phyloP scores from a whole-genome alignment of 2,113 vertebrate genomes.

The Phalacrocorax brasilianus region DNA sequence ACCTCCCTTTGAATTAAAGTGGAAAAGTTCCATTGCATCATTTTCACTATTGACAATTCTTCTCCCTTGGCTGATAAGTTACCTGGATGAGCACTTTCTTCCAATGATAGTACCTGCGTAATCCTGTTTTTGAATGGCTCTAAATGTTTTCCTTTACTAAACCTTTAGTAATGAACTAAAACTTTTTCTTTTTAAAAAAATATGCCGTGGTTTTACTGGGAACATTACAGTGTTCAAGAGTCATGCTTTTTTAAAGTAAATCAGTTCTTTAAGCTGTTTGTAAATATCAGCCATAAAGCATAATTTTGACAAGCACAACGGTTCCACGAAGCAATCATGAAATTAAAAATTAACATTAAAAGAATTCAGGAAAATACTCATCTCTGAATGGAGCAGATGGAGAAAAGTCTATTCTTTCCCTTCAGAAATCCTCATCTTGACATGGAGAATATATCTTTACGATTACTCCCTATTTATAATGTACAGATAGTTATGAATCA shows the following conservation, averaged over 20 bases:
- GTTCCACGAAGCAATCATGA: neutral
- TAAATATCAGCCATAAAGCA: neutral
- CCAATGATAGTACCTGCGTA: neutral
- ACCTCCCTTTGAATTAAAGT: neutral
- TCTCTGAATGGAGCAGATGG: neutral
- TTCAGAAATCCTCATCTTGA: neutral
- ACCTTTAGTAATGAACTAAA: neutral
- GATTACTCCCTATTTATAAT: neutral
- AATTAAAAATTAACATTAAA: neutral
- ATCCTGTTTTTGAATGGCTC: neutral
- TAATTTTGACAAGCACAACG: neutral
- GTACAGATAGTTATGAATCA: neutral
- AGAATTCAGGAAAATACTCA: neutral
- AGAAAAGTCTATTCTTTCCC: neutral
- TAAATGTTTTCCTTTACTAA: neutral
- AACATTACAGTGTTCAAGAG: neutral
- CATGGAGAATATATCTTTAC: neutral
- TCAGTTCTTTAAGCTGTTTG: neutral
- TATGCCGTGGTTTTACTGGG: neutral
- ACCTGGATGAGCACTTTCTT: neutral
- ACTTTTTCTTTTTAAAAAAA: neutral
- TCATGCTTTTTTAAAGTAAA: neutral
- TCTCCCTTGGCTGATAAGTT: neutral
- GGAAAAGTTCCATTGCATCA: neutral
- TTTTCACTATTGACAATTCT: neutral